A percentile compares a stretch with the other conserved stretches of the same genome.
Conservation (phyloP, 2,888 invertebrate species). For the Anagyrus pseudococci region DNA sequence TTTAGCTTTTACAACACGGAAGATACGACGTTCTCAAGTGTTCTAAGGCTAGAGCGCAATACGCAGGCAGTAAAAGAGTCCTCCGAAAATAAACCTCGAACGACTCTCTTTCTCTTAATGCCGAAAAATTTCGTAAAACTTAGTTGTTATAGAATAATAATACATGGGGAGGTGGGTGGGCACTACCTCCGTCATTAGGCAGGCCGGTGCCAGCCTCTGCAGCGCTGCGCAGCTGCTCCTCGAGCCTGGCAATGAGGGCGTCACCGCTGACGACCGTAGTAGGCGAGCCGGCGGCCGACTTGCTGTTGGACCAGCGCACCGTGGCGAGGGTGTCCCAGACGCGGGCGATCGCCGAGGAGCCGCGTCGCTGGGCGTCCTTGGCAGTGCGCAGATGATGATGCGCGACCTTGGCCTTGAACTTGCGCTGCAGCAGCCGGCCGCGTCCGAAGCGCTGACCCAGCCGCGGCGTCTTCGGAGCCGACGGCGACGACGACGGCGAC, state of each 20-base stretch:
- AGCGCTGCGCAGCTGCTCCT: constrained; percentile 10
- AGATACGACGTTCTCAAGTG: too few species aligned
- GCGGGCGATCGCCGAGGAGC: constrained; percentile 46
- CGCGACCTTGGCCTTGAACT: constrained; percentile 34
- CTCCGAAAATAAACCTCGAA: too few species aligned
- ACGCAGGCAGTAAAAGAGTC: too few species aligned
- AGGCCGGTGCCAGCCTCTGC: constrained; percentile 6
- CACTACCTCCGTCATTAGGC: constrained; percentile 5
- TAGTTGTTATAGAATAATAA: too few species aligned
- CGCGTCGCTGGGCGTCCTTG: constrained; percentile 32
- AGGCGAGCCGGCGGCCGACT: not conserved
- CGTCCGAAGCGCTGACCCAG: constrained; percentile 1
- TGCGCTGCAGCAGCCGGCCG: constrained; percentile 31
- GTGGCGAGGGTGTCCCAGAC: constrained; percentile 53
- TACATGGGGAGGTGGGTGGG: too few species aligned
- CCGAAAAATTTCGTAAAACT: too few species aligned
- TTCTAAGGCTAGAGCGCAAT: too few species aligned
- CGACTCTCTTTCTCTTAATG: too few species aligned
- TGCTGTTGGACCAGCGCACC: constrained; percentile 41
- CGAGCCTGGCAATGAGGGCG: constrained; percentile 42
- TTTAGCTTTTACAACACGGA: too few species aligned
- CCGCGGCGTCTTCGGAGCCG: not conserved
- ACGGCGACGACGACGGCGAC: not conserved
- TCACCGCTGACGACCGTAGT: constrained; percentile 36
- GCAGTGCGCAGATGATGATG: constrained; percentile 8